phyloP scores from a whole-genome alignment of 2,797 vertebrate species.

The Ptychadena robeensis region DNA sequence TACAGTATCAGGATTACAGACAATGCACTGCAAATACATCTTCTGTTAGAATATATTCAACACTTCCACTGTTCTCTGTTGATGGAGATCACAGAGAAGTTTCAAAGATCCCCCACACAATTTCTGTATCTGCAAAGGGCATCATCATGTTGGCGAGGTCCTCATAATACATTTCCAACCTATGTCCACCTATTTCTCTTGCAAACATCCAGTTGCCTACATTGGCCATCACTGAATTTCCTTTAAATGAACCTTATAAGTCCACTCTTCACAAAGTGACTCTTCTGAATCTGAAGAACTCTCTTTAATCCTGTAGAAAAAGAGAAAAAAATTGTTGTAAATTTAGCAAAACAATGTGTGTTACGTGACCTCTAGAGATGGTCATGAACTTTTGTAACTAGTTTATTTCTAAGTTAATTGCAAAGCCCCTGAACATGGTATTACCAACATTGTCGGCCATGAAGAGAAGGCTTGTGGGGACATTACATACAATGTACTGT shows the following conservation, averaged over 20 bases:
- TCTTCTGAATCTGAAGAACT: neutral
- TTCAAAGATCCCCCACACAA: neutral
- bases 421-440: too few relatives aligned
- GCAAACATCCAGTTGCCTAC: neutral
- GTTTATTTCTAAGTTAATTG: too few relatives aligned
- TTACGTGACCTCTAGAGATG: too few relatives aligned
- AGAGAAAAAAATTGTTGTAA: too few relatives aligned
- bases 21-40: neutral
- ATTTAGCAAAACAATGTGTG: too few relatives aligned
- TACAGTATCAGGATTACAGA: neutral
- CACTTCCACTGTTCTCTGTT: neutral
- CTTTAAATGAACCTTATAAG: neutral
- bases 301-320: neutral
- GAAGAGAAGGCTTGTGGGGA: too few relatives aligned
- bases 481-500: too few relatives aligned
- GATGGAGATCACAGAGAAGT: neutral
- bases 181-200: neutral
- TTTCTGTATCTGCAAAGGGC: neutral
- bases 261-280: neutral
- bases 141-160: neutral
- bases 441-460: too few relatives aligned
- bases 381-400: too few relatives aligned
- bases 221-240: conserved; percentile 9
- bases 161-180: neutral
- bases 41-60: neutral